These are phyloP conservation scores for Drosophila tripunctata DNA, from an alignment of 2,888 invertebrate genomes.

Conservation along the genomic window DNA sequence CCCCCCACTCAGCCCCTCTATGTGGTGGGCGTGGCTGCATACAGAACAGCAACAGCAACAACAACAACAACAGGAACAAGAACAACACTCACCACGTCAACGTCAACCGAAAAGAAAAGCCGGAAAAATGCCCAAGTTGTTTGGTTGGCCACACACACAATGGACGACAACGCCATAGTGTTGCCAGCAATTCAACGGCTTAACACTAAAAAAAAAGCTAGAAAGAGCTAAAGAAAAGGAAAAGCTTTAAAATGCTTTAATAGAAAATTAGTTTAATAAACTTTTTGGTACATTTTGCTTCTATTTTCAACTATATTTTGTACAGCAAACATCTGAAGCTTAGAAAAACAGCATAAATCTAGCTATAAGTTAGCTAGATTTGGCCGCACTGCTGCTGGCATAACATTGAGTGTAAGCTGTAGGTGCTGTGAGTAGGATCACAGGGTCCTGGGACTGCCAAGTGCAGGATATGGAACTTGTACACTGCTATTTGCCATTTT, in stretches of 20 bases:
- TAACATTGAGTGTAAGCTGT: not conserved
- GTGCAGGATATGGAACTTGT: conserved; percentile 40
- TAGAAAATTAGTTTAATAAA: too few relatives aligned
- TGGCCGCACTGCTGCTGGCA: not conserved
- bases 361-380: not conserved
- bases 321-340: too few relatives aligned
- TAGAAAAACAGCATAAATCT: not conserved
- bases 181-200: not conserved
- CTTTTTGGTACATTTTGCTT: too few relatives aligned
- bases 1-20: conserved; percentile 2
- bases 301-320: not conserved
- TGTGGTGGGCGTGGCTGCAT: conserved; percentile 58
- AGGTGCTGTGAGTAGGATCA: conserved; percentile 16
- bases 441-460: conserved; percentile 3
- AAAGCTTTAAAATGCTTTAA: not conserved
- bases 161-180: conserved; percentile 1
- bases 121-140: conserved; percentile 75
- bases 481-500: conserved; percentile 60
- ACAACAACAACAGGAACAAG: conserved; percentile 16
- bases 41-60: conserved; percentile 26
- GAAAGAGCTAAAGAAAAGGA: not conserved
- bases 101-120: conserved; percentile 71
- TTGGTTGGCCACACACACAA: conserved; percentile 65
- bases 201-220: not conserved
- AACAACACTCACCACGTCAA: conserved; percentile 59